phyloP scores from a whole-genome alignment of 2,888 invertebrate genomes.

The Nomada lathburiana region DNA sequence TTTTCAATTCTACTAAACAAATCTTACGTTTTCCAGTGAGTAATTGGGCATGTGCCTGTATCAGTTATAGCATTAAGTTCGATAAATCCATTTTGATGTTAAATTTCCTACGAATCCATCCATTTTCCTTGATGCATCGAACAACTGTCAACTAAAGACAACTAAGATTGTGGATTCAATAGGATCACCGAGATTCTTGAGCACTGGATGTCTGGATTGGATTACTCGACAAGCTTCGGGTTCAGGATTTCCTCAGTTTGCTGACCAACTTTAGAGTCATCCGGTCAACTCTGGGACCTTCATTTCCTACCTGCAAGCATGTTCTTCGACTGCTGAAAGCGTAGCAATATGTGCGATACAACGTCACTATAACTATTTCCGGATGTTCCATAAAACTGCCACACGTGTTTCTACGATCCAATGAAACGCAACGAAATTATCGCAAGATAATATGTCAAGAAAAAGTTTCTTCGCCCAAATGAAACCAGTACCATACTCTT shows the following conservation, averaged over 20 bases:
- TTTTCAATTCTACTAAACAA: too few species aligned
- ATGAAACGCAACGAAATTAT: not conserved
- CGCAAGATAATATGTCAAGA: not conserved
- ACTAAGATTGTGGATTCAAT: constrained; percentile 13
- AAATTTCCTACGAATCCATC: too few species aligned
- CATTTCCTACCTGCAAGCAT: constrained; percentile 51
- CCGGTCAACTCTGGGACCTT: constrained; percentile 47
- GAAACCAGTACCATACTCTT: too few species aligned
- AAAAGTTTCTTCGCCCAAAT: not conserved
- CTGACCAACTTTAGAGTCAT: constrained; percentile 59
- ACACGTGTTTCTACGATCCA: not conserved
- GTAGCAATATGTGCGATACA: not conserved
- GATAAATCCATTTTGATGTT: too few species aligned
- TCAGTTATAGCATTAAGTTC: too few species aligned
- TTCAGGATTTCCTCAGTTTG: constrained; percentile 59
- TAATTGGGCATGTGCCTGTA: too few species aligned
- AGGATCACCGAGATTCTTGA: not conserved
- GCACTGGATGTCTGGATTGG: constrained; percentile 32
- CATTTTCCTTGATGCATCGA: not conserved
- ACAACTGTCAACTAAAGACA: not conserved
- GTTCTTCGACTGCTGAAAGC: constrained; percentile 8
- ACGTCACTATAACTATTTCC: not conserved
- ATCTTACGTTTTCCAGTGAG: too few species aligned
- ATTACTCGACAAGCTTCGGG: constrained; percentile 60
- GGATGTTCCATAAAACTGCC: not conserved